A percentile compares a stretch with the other conserved stretches of the same genome.
These are phyloP conservation scores for Cosmorhoe ocellata DNA, from an alignment of 2,888 invertebrate genomes.

Conservation along the genomic window DNA sequence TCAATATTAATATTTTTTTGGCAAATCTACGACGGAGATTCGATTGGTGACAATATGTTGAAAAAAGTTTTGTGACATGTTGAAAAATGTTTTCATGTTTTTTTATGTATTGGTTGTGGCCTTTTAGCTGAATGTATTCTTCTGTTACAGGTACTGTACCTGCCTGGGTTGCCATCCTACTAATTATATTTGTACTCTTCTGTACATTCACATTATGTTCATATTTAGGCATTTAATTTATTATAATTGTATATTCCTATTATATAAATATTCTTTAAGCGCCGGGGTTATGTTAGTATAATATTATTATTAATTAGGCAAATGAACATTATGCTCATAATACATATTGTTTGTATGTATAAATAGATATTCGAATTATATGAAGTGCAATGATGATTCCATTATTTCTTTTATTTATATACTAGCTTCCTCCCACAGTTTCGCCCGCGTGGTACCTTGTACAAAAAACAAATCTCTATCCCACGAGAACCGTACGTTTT, in stretches of 20 bases:
- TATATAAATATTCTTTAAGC: slow-evolving; percentile 39
- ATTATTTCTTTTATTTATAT: slow-evolving; percentile 29
- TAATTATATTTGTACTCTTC: slow-evolving; percentile 89
- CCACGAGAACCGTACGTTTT: no score
- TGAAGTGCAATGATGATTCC: slow-evolving; percentile 60
- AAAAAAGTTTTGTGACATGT: no score
- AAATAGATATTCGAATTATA: slow-evolving; percentile 68
- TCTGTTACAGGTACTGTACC: slow-evolving; percentile 87
- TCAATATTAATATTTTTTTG: no score
- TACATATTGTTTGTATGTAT: slow-evolving; percentile 60
- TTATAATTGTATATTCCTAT: slow-evolving; percentile 35
- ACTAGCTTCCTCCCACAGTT: no score
- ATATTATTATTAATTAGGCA: slow-evolving; percentile 49
- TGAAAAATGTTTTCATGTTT: no score
- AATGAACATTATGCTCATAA: slow-evolving; percentile 56
- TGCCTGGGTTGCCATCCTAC: slow-evolving; percentile 89
- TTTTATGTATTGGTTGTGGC: no score
- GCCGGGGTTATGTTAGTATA: slow-evolving; percentile 40
- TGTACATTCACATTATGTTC: slow-evolving; percentile 92
- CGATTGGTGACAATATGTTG: no score
- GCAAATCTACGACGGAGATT: no score
- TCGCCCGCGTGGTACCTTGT: no score
- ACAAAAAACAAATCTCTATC: no score
- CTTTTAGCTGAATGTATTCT: no score
- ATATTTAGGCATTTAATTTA: slow-evolving; percentile 87